These are phyloP conservation scores for Phalacrocorax aristotelis DNA, from an alignment of 2,113 vertebrate genomes.

Conservation along the genomic window DNA sequence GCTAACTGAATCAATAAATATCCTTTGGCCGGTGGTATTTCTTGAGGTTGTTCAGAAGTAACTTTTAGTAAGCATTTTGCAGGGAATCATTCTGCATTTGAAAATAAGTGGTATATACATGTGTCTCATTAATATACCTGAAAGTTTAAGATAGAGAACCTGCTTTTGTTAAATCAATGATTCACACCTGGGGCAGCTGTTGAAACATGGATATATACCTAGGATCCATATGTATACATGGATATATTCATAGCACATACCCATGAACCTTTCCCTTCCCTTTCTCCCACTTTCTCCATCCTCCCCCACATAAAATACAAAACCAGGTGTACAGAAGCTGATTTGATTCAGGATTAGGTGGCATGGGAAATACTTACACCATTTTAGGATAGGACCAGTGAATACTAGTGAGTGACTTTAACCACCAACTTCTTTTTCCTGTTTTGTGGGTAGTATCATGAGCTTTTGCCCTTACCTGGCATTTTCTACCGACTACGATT, in stretches of 20 bases:
- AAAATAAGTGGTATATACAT: not conserved
- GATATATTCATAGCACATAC: not conserved
- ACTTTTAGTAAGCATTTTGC: not conserved
- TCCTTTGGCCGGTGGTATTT: not conserved
- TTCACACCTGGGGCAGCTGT: not conserved
- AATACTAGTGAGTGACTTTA: not conserved
- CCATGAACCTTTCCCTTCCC: not conserved
- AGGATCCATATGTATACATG: not conserved
- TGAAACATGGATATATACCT: not conserved
- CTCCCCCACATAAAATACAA: not conserved
- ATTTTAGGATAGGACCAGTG: not conserved
- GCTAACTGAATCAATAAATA: not conserved
- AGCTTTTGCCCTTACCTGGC: not conserved
- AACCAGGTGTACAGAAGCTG: not conserved
- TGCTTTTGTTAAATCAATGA: not conserved
- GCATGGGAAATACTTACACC: not conserved
- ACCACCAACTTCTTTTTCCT: not conserved
- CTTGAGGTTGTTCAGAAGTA: not conserved
- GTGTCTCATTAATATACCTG: not conserved
- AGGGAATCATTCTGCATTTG: not conserved
- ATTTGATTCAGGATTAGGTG: not conserved
- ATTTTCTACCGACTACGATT: not conserved
- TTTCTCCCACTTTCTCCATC: not conserved
- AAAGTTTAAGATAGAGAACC: not conserved
- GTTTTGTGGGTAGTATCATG: not conserved